Percentiles rank a stretch among this genome's conserved stretches.
These are phyloP conservation scores for Parapristionchus giblindavisi DNA, from an alignment of 2,888 invertebrate species.

Conservation along the genomic window DNA sequence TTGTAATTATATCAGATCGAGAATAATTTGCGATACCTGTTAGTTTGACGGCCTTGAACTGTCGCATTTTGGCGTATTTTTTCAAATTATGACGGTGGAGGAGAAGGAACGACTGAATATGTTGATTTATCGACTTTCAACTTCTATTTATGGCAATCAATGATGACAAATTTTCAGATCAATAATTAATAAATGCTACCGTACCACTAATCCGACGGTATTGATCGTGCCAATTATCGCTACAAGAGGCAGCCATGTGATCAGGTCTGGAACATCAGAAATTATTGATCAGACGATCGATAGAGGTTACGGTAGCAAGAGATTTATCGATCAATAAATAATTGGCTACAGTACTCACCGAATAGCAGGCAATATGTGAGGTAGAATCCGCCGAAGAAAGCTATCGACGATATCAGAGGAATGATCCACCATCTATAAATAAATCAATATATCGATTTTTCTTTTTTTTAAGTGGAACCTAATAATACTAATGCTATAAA, in stretches of 20 bases:
- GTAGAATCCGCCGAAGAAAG: conserved; percentile 11
- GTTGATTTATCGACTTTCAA: neutral
- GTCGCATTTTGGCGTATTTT: conserved; percentile 20
- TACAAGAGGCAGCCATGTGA: conserved; percentile 1
- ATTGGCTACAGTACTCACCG: conserved; percentile 10
- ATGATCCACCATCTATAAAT: conserved; percentile 32
- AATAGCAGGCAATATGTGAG: conserved; percentile 1
- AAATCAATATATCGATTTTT: neutral
- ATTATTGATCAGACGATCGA: no score
- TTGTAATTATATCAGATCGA: neutral
- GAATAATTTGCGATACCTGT: no score
- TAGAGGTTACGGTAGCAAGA: no score
- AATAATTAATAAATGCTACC: neutral
- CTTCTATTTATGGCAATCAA: neutral
- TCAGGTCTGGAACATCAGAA: neutral
- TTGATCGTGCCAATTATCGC: neutral
- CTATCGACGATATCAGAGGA: neutral
- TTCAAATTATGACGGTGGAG: conserved; percentile 16
- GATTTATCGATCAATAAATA: neutral
- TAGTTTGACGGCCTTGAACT: no score
- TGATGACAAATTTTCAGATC: neutral
- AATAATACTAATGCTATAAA: no score
- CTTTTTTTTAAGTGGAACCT: no score
- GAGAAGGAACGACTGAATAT: conserved; percentile 13
- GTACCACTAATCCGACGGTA: conserved; percentile 13